Percentiles rank a stretch among this genome's conserved stretches.
Conservation (phyloP, 2,113 vertebrate species). For the Setophaga petechia region DNA sequence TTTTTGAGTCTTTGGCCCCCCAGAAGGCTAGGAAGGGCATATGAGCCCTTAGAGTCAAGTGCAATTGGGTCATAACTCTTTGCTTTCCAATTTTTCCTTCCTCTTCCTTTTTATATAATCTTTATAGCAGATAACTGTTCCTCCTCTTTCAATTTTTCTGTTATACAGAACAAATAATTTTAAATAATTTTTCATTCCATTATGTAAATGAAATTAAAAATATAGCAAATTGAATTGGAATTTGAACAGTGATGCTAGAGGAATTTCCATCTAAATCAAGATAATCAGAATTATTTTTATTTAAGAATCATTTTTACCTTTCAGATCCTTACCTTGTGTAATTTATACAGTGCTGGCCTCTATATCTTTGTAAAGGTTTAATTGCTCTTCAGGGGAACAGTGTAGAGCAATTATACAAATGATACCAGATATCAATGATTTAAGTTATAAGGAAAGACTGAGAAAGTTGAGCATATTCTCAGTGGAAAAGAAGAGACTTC, state of each 20-base stretch:
- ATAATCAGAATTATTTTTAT: constrained; percentile 25
- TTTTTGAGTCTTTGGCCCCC: neutral
- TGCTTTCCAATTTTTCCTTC: neutral
- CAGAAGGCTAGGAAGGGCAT: neutral
- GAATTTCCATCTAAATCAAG: constrained; percentile 34
- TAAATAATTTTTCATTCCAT: neutral
- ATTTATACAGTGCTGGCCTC: constrained; percentile 56
- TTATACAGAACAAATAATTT: neutral
- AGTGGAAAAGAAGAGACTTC: constrained; percentile 66
- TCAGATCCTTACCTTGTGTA: constrained; percentile 33
- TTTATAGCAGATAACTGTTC: neutral
- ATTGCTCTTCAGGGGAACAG: constrained; percentile 67
- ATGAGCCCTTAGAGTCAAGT: neutral
- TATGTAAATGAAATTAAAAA: constrained; percentile 33
- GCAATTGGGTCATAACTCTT: neutral
- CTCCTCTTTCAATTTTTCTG: neutral
- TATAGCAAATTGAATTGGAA: neutral
- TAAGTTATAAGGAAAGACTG: constrained; percentile 60
- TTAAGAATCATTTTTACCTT: constrained; percentile 54
- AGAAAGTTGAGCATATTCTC: constrained; percentile 68
- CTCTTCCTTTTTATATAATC: neutral
- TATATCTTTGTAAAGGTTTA: constrained; percentile 65
- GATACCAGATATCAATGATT: constrained; percentile 55
- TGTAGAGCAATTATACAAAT: constrained; percentile 69
- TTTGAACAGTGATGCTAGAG: neutral